Evolutionary conservation across 1,140 invertebrate genomes (phyloP).

Genomic region (Microvelia longipes): DNA sequence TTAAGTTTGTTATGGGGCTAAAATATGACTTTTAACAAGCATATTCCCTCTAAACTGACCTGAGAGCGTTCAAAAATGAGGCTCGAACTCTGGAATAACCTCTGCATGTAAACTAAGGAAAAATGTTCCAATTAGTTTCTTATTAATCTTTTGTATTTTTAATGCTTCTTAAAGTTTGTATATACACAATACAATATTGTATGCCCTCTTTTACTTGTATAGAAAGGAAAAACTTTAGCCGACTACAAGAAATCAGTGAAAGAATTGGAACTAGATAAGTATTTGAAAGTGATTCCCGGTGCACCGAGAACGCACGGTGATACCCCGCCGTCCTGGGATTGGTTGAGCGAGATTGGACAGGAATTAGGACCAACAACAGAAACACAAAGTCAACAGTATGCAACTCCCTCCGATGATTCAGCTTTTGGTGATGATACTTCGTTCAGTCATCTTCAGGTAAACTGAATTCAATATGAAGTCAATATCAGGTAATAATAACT

Average conservation of each 20-base stretch:
- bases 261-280: constrained; percentile 48
- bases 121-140: too few relatives aligned
- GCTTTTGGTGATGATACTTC: background rate
- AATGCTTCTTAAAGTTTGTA: too few relatives aligned
- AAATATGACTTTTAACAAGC: too few relatives aligned
- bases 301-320: constrained; percentile 53
- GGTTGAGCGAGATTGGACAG: constrained; percentile 28
- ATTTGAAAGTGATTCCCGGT: constrained; percentile 58
- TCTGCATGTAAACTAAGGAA: too few relatives aligned
- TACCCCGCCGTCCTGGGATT: constrained; percentile 52
- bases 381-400: constrained; percentile 29
- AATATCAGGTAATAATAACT: background rate
- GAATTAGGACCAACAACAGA: constrained; percentile 24
- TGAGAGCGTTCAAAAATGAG: too few relatives aligned
- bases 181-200: too few relatives aligned
- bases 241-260: constrained; percentile 58
- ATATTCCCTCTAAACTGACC: too few relatives aligned
- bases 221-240: constrained; percentile 66
- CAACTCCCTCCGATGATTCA: background rate
- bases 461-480: background rate
- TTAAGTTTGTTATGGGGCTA: too few relatives aligned
- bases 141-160: too few relatives aligned
- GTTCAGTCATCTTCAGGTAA: background rate
- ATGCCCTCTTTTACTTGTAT: constrained; percentile 25
- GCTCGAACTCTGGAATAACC: too few relatives aligned